Evolutionary conservation across 2,113 vertebrate species (phyloP), one percentile per base, ranked within the genome.

Genomic region (Excalfactoria chinensis): DNA sequence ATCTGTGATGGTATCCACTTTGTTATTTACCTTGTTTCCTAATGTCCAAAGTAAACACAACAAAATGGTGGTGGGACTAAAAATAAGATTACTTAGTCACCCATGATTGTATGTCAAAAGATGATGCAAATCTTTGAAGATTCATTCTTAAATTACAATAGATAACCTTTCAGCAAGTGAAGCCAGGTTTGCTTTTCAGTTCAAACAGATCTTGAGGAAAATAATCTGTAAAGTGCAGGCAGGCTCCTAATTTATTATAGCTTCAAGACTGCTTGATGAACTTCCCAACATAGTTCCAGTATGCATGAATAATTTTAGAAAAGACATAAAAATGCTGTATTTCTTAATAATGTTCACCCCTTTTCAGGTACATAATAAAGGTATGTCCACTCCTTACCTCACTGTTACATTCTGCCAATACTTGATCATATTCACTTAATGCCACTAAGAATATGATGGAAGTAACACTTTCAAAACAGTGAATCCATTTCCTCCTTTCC

Each of bases 401-500:
- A 35, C 96, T 97, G 74, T 97, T 85, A 90, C 75, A 98, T 94
- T 99, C 98, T 32, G 94, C 97, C 59, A 99, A 96, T 76, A 98
- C 98, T 93, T 99, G 98, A 89, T 99, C 98, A 25, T 99, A 99
- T 97, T 99, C 98, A 90, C 98, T 99, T 93, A 99, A 89, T 35
- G 98, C 98, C 64, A 98, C 98, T 95, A 99, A 95, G 84, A 98
- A 99, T 90, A 99, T 98, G 63, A 99, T 97, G 89, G 98, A 98
- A 22, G 98, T 98, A 93, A 99, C 98, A 5, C 97, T 98, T 95
- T 99, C 98, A 94, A 99, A 99, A 90, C 98, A 99, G 87, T 99
- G 98, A 84, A 99, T 99, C 98, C 98, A 99, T 72, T 99, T 99
- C 95, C 97, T 98, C 95, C 98, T 98, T 95, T 99, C 99, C 48